Evolutionary conservation across 2,797 vertebrate species (phyloP), one percentile per base, ranked within the genome.

Genomic region (Heterohyrax brucei): DNA sequence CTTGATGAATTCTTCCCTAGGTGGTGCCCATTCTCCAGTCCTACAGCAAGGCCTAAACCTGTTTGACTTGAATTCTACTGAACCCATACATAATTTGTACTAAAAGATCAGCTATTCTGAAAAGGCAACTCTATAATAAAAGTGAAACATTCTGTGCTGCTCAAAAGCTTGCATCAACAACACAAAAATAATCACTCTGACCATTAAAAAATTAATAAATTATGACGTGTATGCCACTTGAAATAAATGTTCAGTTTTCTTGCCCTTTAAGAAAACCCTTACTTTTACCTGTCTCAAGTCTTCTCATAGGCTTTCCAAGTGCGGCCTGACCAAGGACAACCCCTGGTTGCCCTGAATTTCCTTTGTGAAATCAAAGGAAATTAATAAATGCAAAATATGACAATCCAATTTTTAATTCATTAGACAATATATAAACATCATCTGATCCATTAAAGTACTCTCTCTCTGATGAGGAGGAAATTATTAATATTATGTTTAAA

Each of bases 161-260:
- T 50, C 81, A 26, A 76, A 28, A 46, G 83, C 22, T 92, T 95
- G 66, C 1, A 2, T 83, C 82, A 76, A 76, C 85, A 79, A 88
- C 62, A 85, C 70, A 28, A 48, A 91, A 90, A 91, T 50, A 64
- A 91, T 75, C 48, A 72, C 61, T 80, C 53, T 89, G 48, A 77
- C 68, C 24, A 90, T 81, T 89, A 91, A 88, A 95, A 93, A 95
- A 96, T 85, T 87, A 95, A 96, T 87, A 76, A 76, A 91, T 89
- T 66, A 94, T 39, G n/a, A 70, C 82, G 33, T 75, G 46, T 61
- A 16, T 5, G 33, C 88, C 83, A 94, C n/a, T 81, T 81, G 78
- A 92, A 78, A 83, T 44, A 46, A 82, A 84, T 66, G 81, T 95
- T 77, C 46, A 72, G 30, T n/a, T 4, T 94, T 87, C 77, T 82